A percentile compares a stretch with the other conserved stretches of the same genome.
phyloP scores from a whole-genome alignment of 2,797 vertebrate genomes.

The Capromys pilorides region DNA sequence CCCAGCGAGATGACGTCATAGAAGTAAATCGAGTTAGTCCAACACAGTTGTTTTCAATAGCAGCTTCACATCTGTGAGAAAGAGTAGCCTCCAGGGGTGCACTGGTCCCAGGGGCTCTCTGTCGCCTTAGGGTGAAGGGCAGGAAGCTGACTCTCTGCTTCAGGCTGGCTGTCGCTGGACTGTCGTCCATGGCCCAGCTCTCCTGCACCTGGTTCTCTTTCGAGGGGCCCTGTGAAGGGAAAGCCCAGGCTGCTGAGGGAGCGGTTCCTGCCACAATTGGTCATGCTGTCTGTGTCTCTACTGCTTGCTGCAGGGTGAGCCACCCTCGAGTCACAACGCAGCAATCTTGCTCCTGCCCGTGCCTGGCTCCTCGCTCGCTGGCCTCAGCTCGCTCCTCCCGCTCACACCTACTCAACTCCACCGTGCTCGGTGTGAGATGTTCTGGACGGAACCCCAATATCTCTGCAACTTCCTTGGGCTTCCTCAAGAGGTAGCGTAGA shows the following conservation, averaged over 20 bases:
- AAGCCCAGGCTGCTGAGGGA: neutral
- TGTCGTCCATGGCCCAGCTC: neutral
- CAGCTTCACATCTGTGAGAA: neutral
- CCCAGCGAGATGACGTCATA: conserved; percentile 51
- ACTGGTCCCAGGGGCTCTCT: neutral
- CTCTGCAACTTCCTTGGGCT: neutral
- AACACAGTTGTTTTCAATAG: conserved; percentile 4
- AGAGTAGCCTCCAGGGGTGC: neutral
- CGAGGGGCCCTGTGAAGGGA: neutral
- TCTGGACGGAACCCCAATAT: neutral
- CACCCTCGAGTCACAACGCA: no score
- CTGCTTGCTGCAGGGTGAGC: neutral
- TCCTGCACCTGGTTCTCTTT: neutral
- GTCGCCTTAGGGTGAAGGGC: neutral
- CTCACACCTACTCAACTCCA: rapidly evolving
- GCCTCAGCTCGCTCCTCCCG: neutral
- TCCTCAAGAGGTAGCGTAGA: neutral
- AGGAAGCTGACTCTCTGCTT: neutral
- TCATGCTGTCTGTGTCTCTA: neutral
- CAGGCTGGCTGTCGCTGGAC: neutral
- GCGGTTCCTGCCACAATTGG: neutral
- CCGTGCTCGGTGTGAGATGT: rapidly evolving
- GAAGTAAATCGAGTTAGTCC: conserved; percentile 15
- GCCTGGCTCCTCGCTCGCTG: rapidly evolving
- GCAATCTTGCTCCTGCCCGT: neutral